A percentile compares a stretch with the other conserved stretches of the same genome.
Evolutionary conservation across 2,113 vertebrate species (phyloP).

Genomic region (Hemiprocne comata): DNA sequence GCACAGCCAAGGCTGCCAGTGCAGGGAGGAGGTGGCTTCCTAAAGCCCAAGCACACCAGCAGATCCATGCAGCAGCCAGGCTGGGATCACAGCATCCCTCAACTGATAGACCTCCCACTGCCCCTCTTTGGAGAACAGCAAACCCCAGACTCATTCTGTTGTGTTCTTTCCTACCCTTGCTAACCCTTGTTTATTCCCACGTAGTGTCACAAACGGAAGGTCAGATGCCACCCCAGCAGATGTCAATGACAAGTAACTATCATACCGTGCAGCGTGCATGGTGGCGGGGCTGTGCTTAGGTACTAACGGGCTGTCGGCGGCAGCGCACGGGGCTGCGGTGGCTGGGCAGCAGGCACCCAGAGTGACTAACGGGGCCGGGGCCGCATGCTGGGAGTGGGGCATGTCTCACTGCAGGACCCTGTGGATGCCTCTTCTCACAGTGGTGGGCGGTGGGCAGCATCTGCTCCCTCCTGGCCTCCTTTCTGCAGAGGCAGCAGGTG

Average conservation of each 20-base stretch:
- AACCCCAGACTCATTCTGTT: neutral
- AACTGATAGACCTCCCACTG: fast-evolving
- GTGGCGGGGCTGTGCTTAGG: constrained; percentile 84
- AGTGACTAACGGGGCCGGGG: constrained; percentile 33
- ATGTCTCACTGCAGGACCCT: neutral
- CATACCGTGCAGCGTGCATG: constrained; percentile 76
- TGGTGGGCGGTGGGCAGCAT: fast-evolving
- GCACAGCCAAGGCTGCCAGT: neutral
- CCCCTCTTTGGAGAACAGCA: neutral
- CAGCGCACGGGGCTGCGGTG: neutral
- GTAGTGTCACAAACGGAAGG: constrained; percentile 82
- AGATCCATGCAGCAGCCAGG: neutral
- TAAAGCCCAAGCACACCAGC: neutral
- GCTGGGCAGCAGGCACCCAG: neutral
- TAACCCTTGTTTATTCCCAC: constrained; percentile 80
- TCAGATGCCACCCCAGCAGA: constrained; percentile 82
- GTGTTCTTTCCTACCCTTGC: constrained; percentile 16
- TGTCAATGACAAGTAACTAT: constrained; percentile 95
- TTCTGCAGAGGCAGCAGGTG: fast-evolving
- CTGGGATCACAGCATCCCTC: fast-evolving
- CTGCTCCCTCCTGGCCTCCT: neutral
- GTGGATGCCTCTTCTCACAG: fast-evolving
- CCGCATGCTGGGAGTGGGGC: constrained; percentile 44
- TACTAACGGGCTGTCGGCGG: constrained; percentile 58
- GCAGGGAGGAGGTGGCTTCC: neutral